Evolutionary conservation across 2,797 vertebrate species (phyloP), one percentile per base, ranked within the genome.

Genomic region (Acipenser ruthenus): DNA sequence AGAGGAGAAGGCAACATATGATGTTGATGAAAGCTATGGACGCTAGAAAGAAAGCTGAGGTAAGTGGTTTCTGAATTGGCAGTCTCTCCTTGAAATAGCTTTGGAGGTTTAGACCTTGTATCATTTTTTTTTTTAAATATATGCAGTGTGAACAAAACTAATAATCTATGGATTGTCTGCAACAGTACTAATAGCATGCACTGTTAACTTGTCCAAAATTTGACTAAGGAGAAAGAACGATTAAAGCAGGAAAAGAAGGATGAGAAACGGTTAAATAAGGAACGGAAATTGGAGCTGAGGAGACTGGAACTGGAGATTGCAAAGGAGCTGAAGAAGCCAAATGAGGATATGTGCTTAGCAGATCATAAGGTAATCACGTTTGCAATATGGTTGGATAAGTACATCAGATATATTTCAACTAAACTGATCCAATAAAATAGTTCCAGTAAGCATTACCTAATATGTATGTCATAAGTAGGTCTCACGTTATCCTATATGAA

Each of bases 11-110:
- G 66, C 95, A 99, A 71, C 95, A 99, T 72, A 89, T 94, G 90
- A 94, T 96, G 91, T 88, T 99, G 62, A 90, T 95, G 89, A 98
- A 95, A 86, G 93, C 94, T 65, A 90, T 97, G 83, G 95, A 99
- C 73, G 92, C 94, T 52, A 91, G 93, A 68, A 99, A 94, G 77
- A 98, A 94, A 81, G 93, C 92, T 60, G 94, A 98, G 88, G 96
- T 98, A 80, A 79, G 89, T 67, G 55, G 65, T 62, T 48, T 15
- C 62, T 63, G 23, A 50, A 50, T 60, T 7, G 49, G 6, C 11
- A 72, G 75, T 70, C 72, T 74, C 37, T 56, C 48, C 23, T 15
- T 64, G 15, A 65, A 66, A 69, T 47, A 8, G 52, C 61, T 10
- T 13, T 50, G 18, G 53, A 13, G 47, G 12, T 69, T n/a, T 63